phyloP scores from a whole-genome alignment of 2,113 vertebrate species.

The Dasypus novemcinctus region DNA sequence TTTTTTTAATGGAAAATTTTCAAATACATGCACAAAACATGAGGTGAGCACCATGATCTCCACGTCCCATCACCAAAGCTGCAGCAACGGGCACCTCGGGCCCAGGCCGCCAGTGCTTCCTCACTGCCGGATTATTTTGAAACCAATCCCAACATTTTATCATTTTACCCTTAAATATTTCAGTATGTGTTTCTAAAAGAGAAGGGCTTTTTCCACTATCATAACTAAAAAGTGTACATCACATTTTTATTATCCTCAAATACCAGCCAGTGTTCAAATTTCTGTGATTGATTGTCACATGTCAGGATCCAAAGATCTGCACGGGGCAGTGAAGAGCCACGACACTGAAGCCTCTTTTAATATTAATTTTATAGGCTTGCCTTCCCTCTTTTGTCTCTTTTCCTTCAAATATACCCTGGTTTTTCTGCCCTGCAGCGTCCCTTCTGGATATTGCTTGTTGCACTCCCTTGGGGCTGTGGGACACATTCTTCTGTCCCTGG shows the following conservation, averaged over 20 bases:
- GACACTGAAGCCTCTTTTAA: not conserved
- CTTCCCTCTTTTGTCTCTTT: not conserved
- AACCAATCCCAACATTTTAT: not conserved
- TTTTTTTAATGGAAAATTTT: not conserved
- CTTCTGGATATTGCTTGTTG: not conserved
- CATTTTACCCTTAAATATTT: not conserved
- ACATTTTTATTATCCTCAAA: not conserved
- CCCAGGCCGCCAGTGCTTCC: not conserved
- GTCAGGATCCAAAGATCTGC: not conserved
- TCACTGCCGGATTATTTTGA: not conserved
- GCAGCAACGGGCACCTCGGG: accelerated
- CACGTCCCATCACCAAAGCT: not conserved
- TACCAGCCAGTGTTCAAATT: not conserved
- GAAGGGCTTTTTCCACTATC: not conserved
- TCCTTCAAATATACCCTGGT: too few species aligned
- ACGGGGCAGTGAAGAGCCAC: not conserved
- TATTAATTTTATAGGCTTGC: not conserved
- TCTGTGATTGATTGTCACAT: not conserved
- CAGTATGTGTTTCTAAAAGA: not conserved
- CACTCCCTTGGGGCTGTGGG: not conserved
- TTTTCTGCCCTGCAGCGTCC: not conserved
- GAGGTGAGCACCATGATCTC: too few species aligned
- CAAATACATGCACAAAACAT: not conserved
- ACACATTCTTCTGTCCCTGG: not conserved
- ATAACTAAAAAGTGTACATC: not conserved